Percentiles rank a stretch among this genome's conserved stretches.
These are phyloP conservation scores for Trichopria drosophilae DNA, from an alignment of 2,888 invertebrate genomes.

Conservation along the genomic window DNA sequence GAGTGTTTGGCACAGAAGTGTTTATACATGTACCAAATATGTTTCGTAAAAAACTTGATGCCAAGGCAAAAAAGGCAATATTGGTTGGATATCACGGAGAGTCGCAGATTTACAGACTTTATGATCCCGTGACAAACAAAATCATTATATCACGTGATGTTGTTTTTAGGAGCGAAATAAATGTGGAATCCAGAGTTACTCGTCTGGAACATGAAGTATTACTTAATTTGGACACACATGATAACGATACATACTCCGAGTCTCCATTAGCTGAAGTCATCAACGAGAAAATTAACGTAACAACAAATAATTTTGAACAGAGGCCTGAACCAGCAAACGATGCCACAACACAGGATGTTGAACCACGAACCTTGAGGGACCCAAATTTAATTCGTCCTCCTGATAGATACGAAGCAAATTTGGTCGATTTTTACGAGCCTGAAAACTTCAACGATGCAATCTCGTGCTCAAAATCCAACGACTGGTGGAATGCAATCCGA, in stretches of 20 bases:
- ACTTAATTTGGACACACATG: no score
- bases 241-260: background rate
- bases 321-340: background rate
- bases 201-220: no score
- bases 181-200: no score
- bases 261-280: background rate
- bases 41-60: no score
- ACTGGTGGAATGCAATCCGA: conserved; percentile 9
- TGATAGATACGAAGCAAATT: conserved; percentile 11
- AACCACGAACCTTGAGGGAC: conserved; percentile 1
- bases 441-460: conserved; percentile 13
- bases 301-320: background rate
- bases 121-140: no score
- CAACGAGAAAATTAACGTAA: background rate
- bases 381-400: background rate
- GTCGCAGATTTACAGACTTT: no score
- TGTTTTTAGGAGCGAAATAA: no score
- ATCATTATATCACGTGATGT: no score
- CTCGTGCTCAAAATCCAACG: background rate
- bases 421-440: conserved; percentile 1
- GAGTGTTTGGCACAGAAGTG: no score
- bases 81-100: no score
- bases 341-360: background rate
- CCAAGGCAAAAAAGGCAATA: no score
- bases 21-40: no score